Percentiles rank a stretch among this genome's conserved stretches.
Conservation (phyloP, 2,888 invertebrate species). For the Dynastes tityus region DNA sequence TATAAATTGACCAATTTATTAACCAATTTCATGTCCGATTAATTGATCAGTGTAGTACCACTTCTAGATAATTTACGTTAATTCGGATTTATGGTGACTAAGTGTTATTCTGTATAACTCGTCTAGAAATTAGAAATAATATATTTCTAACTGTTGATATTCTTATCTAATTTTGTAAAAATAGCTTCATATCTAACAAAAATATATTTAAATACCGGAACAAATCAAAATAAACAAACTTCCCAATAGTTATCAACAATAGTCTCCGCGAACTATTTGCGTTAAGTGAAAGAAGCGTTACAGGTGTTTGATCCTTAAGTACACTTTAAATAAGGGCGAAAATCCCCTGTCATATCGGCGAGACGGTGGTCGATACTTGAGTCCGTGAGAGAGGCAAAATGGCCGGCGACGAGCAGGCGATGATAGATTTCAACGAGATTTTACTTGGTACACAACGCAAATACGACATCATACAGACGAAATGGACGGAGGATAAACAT, state of each 20-base stretch:
- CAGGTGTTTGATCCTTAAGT: slow-evolving; percentile 39
- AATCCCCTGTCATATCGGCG: not conserved
- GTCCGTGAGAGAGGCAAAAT: slow-evolving; percentile 56
- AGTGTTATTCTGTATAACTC: no score
- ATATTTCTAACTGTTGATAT: no score
- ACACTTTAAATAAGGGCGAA: slow-evolving; percentile 31
- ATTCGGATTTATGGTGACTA: no score
- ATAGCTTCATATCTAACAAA: not conserved
- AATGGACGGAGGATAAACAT: slow-evolving; percentile 66
- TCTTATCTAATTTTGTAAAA: no score
- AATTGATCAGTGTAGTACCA: no score
- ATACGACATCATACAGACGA: slow-evolving; percentile 67
- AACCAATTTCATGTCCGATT: no score
- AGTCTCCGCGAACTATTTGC: slow-evolving; percentile 50
- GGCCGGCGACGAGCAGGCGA: slow-evolving; percentile 63
- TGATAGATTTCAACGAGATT: slow-evolving; percentile 66
- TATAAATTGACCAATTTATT: no score
- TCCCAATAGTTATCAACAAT: slow-evolving; percentile 53
- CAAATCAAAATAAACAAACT: slow-evolving; percentile 46
- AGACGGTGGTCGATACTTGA: slow-evolving; percentile 55
- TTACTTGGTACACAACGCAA: slow-evolving; percentile 65
- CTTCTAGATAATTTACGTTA: no score
- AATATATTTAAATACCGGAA: not conserved
- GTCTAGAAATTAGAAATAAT: no score
- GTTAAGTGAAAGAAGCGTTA: slow-evolving; percentile 40